A percentile compares a stretch with the other conserved stretches of the same genome.
phyloP scores from a whole-genome alignment of 2,797 vertebrate genomes.

The Rhinella marina region DNA sequence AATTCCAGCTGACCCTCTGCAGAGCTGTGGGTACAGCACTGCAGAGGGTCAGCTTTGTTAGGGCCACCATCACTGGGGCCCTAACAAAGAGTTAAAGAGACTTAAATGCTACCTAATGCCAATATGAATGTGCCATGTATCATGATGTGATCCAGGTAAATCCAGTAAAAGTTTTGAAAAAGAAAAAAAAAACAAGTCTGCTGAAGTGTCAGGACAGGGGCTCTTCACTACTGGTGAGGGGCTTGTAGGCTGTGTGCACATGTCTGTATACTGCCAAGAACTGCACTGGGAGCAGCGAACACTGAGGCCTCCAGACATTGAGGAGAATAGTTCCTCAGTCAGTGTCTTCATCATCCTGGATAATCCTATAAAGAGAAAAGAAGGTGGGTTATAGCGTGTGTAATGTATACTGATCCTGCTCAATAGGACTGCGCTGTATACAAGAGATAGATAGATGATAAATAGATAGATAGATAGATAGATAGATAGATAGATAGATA shows the following conservation, averaged over 20 bases:
- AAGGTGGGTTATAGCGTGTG: background rate
- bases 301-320: too few relatives aligned
- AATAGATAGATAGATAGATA: conserved; percentile 10
- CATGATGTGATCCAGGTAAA: too few relatives aligned
- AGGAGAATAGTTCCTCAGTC: background rate
- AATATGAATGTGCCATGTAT: too few relatives aligned
- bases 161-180: too few relatives aligned
- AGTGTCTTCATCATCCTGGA: too few relatives aligned
- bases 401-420: background rate
- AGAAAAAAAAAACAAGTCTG: too few relatives aligned
- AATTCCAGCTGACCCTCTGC: background rate
- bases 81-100: background rate
- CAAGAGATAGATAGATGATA: background rate
- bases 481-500: background rate
- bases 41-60: too few relatives aligned
- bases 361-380: background rate
- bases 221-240: too few relatives aligned
- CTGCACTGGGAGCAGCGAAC: too few relatives aligned
- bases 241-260: too few relatives aligned
- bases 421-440: background rate
- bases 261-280: too few relatives aligned
- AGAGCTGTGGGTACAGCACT: background rate
- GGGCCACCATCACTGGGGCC: background rate
- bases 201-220: too few relatives aligned
- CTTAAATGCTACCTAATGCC: background rate